phyloP scores from a whole-genome alignment of 2,797 vertebrate genomes.

The Botia kubotai region DNA sequence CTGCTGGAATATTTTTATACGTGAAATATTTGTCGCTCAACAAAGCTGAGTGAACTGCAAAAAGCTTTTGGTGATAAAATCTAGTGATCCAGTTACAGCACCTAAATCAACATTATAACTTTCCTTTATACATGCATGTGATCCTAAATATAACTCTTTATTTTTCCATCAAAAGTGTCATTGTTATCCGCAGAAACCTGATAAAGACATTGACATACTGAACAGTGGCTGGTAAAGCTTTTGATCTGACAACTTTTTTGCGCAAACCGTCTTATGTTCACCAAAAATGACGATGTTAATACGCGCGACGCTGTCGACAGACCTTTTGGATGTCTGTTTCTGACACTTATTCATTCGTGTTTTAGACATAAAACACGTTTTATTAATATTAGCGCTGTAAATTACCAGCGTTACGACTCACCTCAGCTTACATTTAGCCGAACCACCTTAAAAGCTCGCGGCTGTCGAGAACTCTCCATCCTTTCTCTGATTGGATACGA shows the following conservation, averaged over 20 bases:
- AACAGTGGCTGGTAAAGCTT: background rate
- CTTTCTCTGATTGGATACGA: constrained; percentile 67
- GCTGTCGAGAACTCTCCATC: constrained; percentile 48
- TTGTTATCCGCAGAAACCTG: too few species aligned
- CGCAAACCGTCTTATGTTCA: background rate
- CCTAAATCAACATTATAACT: too few species aligned
- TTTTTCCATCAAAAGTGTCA: too few species aligned
- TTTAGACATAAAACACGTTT: background rate
- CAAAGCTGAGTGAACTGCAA: too few species aligned
- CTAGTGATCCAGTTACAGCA: too few species aligned
- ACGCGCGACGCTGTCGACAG: background rate
- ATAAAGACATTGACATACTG: background rate
- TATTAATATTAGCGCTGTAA: constrained; percentile 18
- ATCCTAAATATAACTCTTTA: too few species aligned
- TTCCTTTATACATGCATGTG: too few species aligned
- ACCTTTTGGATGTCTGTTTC: background rate
- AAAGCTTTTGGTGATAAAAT: too few species aligned
- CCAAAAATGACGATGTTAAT: background rate
- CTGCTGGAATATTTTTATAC: too few species aligned
- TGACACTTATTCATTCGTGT: background rate
- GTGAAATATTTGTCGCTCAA: too few species aligned
- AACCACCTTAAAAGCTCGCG: constrained; percentile 79
- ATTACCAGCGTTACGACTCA: constrained; percentile 1
- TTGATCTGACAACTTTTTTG: background rate
- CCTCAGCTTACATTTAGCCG: constrained; percentile 8